Conservation (phyloP, 2,797 vertebrate species). For the Ibycter americanus region DNA sequence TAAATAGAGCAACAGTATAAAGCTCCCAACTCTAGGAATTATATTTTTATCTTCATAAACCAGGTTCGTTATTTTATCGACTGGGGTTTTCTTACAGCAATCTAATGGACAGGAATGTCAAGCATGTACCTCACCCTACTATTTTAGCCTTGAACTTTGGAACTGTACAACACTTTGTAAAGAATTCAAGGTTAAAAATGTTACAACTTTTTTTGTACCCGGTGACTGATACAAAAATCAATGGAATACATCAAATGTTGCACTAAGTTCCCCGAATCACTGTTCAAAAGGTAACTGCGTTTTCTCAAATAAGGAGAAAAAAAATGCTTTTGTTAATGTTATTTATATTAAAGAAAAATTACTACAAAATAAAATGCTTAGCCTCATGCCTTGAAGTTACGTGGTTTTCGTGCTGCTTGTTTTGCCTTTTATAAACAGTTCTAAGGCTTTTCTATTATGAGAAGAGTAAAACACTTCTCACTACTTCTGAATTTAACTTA, state of each 20-base stretch:
- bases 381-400: not conserved
- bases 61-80: not conserved
- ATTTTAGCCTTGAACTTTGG: not conserved
- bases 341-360: not conserved
- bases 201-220: not conserved
- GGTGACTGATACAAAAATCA: not conserved
- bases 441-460: not conserved
- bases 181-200: not conserved
- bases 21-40: not conserved
- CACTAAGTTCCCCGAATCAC: accelerated
- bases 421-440: not conserved
- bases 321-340: not conserved
- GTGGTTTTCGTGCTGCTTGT: not conserved
- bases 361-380: not conserved
- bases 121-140: not conserved
- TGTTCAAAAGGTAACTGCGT: not conserved
- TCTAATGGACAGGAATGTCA: not conserved
- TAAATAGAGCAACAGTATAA: not conserved
- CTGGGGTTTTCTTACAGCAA: not conserved
- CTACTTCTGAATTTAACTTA: not conserved
- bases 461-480: not conserved
- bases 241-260: not conserved
- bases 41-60: not conserved
- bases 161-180: not conserved
- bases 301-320: not conserved